A percentile compares a stretch with the other conserved stretches of the same genome.
phyloP scores from a whole-genome alignment of 1,140 invertebrate genomes.

The Chionoecetes opilio region DNA sequence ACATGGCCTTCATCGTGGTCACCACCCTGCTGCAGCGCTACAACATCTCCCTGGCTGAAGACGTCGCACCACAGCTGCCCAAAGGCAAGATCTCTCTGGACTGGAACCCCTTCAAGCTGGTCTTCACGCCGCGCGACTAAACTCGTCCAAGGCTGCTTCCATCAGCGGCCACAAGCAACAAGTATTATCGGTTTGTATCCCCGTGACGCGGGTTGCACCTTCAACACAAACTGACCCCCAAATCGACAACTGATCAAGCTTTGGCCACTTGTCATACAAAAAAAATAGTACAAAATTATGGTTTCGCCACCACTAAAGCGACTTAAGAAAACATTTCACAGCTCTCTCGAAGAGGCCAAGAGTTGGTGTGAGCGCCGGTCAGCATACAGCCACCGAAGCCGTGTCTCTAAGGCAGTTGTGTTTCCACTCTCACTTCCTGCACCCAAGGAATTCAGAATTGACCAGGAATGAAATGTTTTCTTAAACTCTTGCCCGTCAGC shows the following conservation, averaged over 20 bases:
- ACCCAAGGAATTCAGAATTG: too few relatives aligned
- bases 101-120: conserved; percentile 80
- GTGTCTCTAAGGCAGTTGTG: background rate
- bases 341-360: background rate
- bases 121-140: conserved; percentile 73
- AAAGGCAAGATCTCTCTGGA: conserved; percentile 82
- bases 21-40: conserved; percentile 90
- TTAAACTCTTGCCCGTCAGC: too few relatives aligned
- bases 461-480: too few relatives aligned
- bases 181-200: background rate
- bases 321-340: background rate
- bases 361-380: background rate
- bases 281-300: background rate
- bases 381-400: background rate
- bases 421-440: background rate
- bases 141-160: background rate
- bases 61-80: conserved; percentile 82
- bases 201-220: background rate
- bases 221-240: background rate
- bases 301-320: background rate
- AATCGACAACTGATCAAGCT: background rate
- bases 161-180: background rate
- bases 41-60: conserved; percentile 86
- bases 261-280: background rate
- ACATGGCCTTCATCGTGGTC: conserved; percentile 89